phyloP scores from a whole-genome alignment of 2,797 vertebrate species.

The Tragelaphus eurycerus region DNA sequence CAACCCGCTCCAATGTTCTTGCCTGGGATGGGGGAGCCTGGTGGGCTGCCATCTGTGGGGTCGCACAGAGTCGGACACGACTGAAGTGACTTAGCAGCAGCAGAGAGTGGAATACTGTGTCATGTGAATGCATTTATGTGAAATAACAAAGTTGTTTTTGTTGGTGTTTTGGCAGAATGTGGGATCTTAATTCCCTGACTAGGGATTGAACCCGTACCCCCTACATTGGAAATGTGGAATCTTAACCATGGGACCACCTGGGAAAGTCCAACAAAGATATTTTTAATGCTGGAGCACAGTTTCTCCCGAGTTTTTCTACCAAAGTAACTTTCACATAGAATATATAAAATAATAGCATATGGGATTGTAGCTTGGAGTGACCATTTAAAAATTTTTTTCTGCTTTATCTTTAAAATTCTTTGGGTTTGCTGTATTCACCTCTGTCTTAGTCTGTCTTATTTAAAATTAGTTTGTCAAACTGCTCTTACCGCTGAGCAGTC shows the following conservation, averaged over 20 bases:
- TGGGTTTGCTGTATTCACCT: not conserved
- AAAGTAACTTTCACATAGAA: not conserved
- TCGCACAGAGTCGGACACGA: too few species aligned
- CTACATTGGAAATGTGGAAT: not conserved
- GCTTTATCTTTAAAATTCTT: constrained; percentile 29
- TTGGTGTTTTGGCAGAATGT: not conserved
- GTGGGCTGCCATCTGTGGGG: too few species aligned
- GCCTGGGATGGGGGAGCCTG: too few species aligned
- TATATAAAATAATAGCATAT: not conserved
- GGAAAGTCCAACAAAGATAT: not conserved
- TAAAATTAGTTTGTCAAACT: not conserved
- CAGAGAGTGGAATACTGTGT: not conserved
- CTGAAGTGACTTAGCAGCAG: too few species aligned
- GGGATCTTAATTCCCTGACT: not conserved
- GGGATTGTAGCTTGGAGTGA: not conserved
- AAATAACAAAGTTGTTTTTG: not conserved
- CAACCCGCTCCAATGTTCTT: too few species aligned
- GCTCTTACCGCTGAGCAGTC: not conserved
- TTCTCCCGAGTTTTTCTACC: not conserved
- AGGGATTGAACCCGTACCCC: not conserved
- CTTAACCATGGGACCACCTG: not conserved
- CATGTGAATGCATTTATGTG: not conserved
- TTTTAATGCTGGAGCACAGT: not conserved
- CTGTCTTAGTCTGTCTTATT: not conserved
- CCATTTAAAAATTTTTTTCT: not conserved